Base-by-base conservation (phyloP, 2,888 invertebrate genomes). In the Platerodrilus igneus region DNA sequence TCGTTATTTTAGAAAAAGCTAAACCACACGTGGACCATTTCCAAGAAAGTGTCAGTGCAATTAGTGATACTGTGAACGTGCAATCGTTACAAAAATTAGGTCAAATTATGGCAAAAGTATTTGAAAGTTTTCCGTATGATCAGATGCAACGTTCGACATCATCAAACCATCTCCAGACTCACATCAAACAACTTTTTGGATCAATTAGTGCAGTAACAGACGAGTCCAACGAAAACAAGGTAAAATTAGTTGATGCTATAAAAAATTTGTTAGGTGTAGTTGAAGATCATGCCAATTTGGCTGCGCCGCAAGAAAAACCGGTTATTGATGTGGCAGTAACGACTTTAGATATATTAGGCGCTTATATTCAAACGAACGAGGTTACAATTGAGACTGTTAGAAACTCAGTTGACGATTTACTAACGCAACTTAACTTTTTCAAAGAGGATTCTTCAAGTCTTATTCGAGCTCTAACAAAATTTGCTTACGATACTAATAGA, bases 1-100 rank as follows among this genome's bases (percentile, higher is more conserved):
- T 39, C 3, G 30, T 25, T 9, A 39, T 44, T 31, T 27, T 44
- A 13, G 35, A 39, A 16, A 37, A 44, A 22, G 35, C 39, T 5
- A 35, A 34, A 7, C 39, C 44, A 8, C 31, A 22, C n/a, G 22
- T 44, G 6, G 29, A 39, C 32, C 27, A 30, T 4, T 39, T 35
- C 11, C 28, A 25, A 7, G 35, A 30, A 21, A 27, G 31, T 21
- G 26, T 35, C 15, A 6, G 18, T 6, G 19, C 26, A 8, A 11
- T 44, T 6, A 25, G 13, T 10, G 30, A 39, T 19, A 39, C 39
- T 3, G n/a, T 22, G 9, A 13, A 32, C 2, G 19, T 4, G 8
- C 13, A 9, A 19, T 30, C 29, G 9, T 23, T 38, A 7, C 34
- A 29, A 37, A 18, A 5, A 3, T 21, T 43, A 25, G 38, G 30